These are phyloP conservation scores for Actinia equina DNA, from an alignment of 64 coral and sea anemone species.

Conservation along the genomic window DNA sequence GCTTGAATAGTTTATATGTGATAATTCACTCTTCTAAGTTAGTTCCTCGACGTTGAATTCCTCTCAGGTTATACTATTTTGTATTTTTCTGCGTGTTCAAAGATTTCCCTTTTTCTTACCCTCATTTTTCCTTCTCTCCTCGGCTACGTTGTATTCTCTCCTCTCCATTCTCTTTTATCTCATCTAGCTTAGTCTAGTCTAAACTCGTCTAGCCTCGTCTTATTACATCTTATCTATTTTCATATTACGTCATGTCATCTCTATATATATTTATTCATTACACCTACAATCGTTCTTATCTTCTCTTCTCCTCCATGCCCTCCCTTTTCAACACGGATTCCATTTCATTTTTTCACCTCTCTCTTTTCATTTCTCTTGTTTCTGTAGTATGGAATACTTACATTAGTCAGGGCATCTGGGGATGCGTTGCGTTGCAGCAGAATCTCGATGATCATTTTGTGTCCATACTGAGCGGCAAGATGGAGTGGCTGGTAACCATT, in stretches of 20 bases:
- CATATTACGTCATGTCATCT: too few species aligned
- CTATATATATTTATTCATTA: too few species aligned
- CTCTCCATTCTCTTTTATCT: neutral
- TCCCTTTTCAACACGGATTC: neutral
- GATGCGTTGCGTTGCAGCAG: slow-evolving; percentile 56
- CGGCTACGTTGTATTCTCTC: neutral
- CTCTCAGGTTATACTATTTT: neutral
- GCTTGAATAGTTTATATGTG: neutral
- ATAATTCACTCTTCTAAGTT: too few species aligned
- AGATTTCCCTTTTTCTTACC: too few species aligned
- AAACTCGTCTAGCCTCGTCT: neutral
- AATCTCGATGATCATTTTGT: slow-evolving; percentile 76
- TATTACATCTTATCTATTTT: too few species aligned
- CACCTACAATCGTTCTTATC: too few species aligned
- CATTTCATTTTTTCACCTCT: neutral
- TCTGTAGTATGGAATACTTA: slow-evolving; percentile 22
- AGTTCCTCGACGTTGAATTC: neutral
- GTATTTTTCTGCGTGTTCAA: too few species aligned
- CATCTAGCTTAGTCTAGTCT: too few species aligned
- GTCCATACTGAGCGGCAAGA: slow-evolving; percentile 89
- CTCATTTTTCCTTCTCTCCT: too few species aligned
- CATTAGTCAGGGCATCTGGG: slow-evolving; percentile 85
- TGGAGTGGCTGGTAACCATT: slow-evolving; percentile 88
- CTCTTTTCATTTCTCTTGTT: too few species aligned
- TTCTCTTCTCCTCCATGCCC: too few species aligned